Percentiles rank a stretch among this genome's conserved stretches.
Evolutionary conservation across 2,888 invertebrate species (phyloP).

Genomic region (Artemia sp.): DNA sequence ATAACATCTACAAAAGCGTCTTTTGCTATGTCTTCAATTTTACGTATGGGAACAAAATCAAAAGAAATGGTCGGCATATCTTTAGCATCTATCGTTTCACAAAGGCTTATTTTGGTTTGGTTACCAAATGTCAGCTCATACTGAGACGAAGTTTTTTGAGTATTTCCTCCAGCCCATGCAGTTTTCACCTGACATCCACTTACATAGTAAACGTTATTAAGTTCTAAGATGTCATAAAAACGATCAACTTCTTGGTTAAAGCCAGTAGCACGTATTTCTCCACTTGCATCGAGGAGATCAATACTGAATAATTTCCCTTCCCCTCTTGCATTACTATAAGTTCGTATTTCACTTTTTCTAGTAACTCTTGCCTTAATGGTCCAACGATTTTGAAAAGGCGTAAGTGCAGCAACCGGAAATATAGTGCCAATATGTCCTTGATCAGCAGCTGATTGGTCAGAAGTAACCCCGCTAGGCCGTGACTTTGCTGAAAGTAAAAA

Average conservation of each 20-base stretch:
- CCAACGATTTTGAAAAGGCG: slow-evolving; percentile 41
- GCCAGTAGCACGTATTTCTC: slow-evolving; percentile 79
- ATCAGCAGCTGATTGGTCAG: slow-evolving; percentile 1
- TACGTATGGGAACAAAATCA: slow-evolving; percentile 55
- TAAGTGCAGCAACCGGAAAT: background rate
- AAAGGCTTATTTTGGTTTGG: slow-evolving; percentile 43
- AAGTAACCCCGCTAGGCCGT: background rate
- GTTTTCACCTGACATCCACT: slow-evolving; percentile 68
- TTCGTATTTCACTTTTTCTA: slow-evolving; percentile 57
- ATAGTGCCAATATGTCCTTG: slow-evolving; percentile 7
- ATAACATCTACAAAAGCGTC: slow-evolving; percentile 60
- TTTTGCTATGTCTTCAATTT: slow-evolving; percentile 47
- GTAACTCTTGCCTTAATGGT: slow-evolving; percentile 75
- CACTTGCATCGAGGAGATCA: slow-evolving; percentile 80
- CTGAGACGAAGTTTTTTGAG: slow-evolving; percentile 51
- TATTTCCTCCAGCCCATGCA: slow-evolving; percentile 36
- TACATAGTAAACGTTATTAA: slow-evolving; percentile 73
- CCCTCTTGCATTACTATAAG: slow-evolving; percentile 78
- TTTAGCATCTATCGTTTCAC: slow-evolving; percentile 23
- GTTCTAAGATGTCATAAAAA: slow-evolving; percentile 72
- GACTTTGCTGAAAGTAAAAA: background rate
- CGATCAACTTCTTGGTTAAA: slow-evolving; percentile 75
- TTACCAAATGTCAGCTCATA: slow-evolving; percentile 79
- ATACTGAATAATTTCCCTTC: slow-evolving; percentile 86
- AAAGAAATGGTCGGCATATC: slow-evolving; percentile 59